These are phyloP conservation scores for Cliona cf. orientalis DNA, from an alignment of 37 sponge, comb jelly and placozoan species.

Conservation along the genomic window DNA sequence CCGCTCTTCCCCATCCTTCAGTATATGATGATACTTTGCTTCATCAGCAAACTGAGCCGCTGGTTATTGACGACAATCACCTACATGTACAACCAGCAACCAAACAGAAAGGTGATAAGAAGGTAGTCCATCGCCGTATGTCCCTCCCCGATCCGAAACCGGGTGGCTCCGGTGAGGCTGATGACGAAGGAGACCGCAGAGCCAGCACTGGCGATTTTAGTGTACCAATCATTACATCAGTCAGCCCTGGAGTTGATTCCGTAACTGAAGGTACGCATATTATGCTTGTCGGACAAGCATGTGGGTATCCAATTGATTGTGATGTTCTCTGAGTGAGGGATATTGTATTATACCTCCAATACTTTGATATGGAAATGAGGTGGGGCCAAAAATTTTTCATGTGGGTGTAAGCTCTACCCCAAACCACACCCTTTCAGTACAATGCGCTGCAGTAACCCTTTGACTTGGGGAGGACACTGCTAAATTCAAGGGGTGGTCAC, in stretches of 20 bases:
- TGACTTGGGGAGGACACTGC: too few relatives aligned
- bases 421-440: too few relatives aligned
- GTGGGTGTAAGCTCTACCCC: too few relatives aligned
- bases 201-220: constrained; percentile 10
- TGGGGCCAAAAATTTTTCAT: too few relatives aligned
- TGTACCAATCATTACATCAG: not conserved
- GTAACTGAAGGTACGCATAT: not conserved
- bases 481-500: too few relatives aligned
- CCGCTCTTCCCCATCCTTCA: constrained; percentile 6
- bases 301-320: too few relatives aligned
- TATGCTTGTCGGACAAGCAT: too few relatives aligned
- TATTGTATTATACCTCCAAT: too few relatives aligned
- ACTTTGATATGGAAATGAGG: too few relatives aligned
- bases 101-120: not conserved
- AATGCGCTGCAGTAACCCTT: too few relatives aligned
- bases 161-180: not conserved
- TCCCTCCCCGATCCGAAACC: not conserved
- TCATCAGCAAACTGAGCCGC: constrained; percentile 6
- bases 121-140: not conserved
- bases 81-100: not conserved
- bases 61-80: not conserved
- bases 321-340: too few relatives aligned
- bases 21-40: constrained; percentile 36
- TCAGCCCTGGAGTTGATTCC: not conserved
- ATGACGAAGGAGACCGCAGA: not conserved